Evolutionary conservation across 2,888 invertebrate genomes (phyloP), one percentile per base, ranked within the genome.

Genomic region (Hypercompe scribonia): DNA sequence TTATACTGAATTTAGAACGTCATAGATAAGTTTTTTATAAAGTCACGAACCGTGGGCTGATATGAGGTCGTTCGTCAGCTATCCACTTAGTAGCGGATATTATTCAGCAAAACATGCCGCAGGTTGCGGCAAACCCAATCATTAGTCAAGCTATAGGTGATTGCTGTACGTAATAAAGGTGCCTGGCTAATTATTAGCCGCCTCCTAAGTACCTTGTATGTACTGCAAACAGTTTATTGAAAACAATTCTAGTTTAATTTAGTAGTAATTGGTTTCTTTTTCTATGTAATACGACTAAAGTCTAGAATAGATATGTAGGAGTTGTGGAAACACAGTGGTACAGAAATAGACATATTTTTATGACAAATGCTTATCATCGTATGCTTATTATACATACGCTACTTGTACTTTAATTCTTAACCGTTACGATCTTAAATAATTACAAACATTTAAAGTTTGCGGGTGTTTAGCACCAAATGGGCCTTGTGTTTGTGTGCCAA

Each of bases 1-100:
- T 81, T 81, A 78, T 73, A 76, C 71, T 78, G 71, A 74, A 83
- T 78, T 76, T 75, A 76, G 63, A 76, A 73, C 73, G 70, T 68
- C 64, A 61, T 71, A 46, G 68, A 68, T 68, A 76, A 76, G 74
- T 73, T 85, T 86, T 87, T 81, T 68, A 77, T 73, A 84, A 75
- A 80, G 82, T 85, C 85, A 87, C 86, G 82, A 69, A 65, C 65
- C 68, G 58, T 61, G 68, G 68, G 34, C 81, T 83, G 71, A 78
- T 77, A 79, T 66, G 70, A 78, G 78, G 74, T 72, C 80, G 78
- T 72, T 70, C 75, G 73, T 83, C 87, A 78, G 85, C 91, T 90
- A 92, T 92, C 94, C 93, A 94, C 94, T 95, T 94, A 91, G 82
- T 81, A 79, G 86, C 94, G 95, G 95, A 95, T 84, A 86, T 95